These are phyloP conservation scores for Drosophila ironensis DNA, from an alignment of 1,140 invertebrate species.

Conservation along the genomic window DNA sequence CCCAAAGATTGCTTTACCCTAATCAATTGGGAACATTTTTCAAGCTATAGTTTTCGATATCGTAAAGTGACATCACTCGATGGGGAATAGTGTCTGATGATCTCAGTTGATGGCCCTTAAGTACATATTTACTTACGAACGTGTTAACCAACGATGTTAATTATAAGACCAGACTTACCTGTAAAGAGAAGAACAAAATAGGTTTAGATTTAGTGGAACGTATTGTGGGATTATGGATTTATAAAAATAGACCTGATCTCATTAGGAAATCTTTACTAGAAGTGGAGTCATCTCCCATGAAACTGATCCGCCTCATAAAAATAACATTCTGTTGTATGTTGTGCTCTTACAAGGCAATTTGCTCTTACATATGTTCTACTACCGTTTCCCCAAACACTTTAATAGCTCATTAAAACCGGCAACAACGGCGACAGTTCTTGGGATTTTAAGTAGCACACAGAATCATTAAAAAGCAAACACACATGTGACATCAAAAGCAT, in stretches of 20 bases:
- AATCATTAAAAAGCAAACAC: slow-evolving; percentile 53
- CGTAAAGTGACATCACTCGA: slow-evolving; percentile 3
- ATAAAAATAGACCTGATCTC: slow-evolving; percentile 13
- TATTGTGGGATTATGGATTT: background rate
- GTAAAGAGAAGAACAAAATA: slow-evolving; percentile 11
- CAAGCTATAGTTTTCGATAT: background rate
- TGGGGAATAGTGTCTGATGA: too few relatives aligned
- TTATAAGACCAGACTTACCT: slow-evolving; percentile 50
- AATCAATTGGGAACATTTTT: background rate
- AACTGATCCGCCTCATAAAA: slow-evolving; percentile 25
- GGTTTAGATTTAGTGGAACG: background rate
- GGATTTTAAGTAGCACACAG: slow-evolving; percentile 59
- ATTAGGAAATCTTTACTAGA: too few relatives aligned
- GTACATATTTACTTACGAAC: slow-evolving; percentile 27
- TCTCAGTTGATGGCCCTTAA: background rate
- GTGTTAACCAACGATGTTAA: background rate
- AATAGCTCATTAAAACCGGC: slow-evolving; percentile 63
- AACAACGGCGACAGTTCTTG: slow-evolving; percentile 28
- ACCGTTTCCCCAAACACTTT: slow-evolving; percentile 38
- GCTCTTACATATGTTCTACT: slow-evolving; percentile 28
- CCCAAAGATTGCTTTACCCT: background rate
- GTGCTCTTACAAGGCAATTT: background rate
- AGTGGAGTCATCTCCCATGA: slow-evolving; percentile 10
- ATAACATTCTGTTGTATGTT: background rate
- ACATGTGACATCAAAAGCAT: slow-evolving; percentile 58